Percentiles rank a stretch among this genome's conserved stretches.
Evolutionary conservation across 2,113 vertebrate species (phyloP).

Genomic region (Corythornis cristatus): DNA sequence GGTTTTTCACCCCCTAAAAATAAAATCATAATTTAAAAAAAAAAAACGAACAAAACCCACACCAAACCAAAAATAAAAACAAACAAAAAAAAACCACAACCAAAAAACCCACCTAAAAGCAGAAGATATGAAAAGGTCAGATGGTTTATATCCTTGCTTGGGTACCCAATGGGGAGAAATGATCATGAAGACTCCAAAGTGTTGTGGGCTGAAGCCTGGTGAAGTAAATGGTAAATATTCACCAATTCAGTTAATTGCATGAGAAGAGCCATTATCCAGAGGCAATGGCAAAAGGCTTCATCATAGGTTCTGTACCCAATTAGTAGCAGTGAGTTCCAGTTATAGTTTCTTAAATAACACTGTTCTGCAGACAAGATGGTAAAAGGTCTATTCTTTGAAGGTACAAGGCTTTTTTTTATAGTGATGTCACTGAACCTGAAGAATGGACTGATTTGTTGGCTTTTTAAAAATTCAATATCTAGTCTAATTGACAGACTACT

Average conservation of each 20-base stretch:
- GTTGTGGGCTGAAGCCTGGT: background rate
- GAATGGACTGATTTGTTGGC: background rate
- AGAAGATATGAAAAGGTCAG: background rate
- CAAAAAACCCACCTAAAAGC: background rate
- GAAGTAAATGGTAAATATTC: background rate
- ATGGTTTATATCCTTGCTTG: background rate
- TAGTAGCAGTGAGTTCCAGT: background rate
- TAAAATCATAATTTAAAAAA: background rate
- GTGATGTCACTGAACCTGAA: background rate
- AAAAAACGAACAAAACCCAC: background rate
- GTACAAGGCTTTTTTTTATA: background rate
- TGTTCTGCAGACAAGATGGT: background rate
- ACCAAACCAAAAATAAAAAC: background rate
- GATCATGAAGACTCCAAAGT: background rate
- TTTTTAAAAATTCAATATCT: background rate
- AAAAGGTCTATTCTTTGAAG: background rate
- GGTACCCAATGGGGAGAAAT: background rate
- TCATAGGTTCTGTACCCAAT: background rate
- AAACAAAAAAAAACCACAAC: too few species aligned
- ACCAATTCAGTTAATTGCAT: background rate
- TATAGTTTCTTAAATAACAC: background rate
- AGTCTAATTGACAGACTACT: background rate
- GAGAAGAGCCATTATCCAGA: background rate
- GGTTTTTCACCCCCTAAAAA: background rate
- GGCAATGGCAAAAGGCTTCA: background rate